phyloP scores from a whole-genome alignment of 2,888 invertebrate species.

The Lithophane semibrunnea region DNA sequence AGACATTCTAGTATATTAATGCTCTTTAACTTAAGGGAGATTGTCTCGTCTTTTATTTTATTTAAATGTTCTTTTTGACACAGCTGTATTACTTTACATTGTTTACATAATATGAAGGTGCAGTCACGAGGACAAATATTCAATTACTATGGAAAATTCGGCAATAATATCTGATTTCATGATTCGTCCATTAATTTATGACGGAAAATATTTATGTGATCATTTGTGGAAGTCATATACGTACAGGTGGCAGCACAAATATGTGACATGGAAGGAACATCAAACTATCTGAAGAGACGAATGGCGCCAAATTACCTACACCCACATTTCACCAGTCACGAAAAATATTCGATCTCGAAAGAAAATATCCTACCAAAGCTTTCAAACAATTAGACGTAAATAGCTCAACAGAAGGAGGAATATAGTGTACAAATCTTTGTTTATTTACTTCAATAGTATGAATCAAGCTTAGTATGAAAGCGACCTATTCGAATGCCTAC shows the following conservation, averaged over 20 bases:
- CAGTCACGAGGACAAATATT: too few species aligned
- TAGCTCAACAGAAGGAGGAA: background rate
- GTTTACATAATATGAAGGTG: too few species aligned
- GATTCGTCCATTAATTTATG: too few species aligned
- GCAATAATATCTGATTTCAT: too few species aligned
- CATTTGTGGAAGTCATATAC: too few species aligned
- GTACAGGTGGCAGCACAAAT: too few species aligned
- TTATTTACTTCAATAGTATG: background rate
- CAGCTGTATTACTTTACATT: background rate
- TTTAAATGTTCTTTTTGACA: background rate
- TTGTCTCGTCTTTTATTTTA: background rate
- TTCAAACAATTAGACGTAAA: background rate
- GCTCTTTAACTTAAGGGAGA: background rate
- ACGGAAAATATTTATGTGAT: too few species aligned
- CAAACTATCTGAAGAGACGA: too few species aligned
- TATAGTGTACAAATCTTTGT: background rate
- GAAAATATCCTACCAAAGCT: background rate
- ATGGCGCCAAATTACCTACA: too few species aligned
- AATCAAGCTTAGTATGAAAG: background rate
- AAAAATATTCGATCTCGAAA: background rate
- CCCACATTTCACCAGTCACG: too few species aligned
- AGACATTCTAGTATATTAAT: conserved; percentile 7
- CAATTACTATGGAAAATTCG: too few species aligned
- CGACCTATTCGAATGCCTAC: background rate
- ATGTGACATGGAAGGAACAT: too few species aligned